Percentiles rank a stretch among this genome's conserved stretches.
These are phyloP conservation scores for Parazoanthus atlanticus DNA, from an alignment of 92 coral and sea anemone genomes.

Conservation along the genomic window DNA sequence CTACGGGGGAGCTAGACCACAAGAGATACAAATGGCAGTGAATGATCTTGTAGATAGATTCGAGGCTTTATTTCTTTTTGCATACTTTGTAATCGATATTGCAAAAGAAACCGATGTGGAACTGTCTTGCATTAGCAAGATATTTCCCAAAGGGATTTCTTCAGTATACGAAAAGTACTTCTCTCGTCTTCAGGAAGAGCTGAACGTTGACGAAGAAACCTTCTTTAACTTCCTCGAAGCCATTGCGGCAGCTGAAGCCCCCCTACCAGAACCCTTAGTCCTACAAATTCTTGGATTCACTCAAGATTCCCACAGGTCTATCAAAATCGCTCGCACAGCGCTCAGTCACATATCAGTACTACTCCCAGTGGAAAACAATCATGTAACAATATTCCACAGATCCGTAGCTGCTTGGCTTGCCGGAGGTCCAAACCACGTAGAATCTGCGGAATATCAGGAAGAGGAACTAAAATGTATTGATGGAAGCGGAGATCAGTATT, in stretches of 20 bases:
- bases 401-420: constrained; percentile 10
- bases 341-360: neutral
- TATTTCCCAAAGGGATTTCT: constrained; percentile 33
- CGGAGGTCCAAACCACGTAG: neutral
- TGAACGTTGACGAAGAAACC: neutral
- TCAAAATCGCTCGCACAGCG: neutral
- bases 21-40: neutral
- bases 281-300: constrained; percentile 10
- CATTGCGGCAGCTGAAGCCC: neutral
- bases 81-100: constrained; percentile 20
- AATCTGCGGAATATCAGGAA: neutral
- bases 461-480: neutral
- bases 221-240: constrained; percentile 29
- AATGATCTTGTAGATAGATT: neutral
- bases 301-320: constrained; percentile 15
- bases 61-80: constrained; percentile 34
- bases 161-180: constrained; percentile 48
- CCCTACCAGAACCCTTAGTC: constrained; percentile 1
- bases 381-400: constrained; percentile 12
- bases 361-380: neutral
- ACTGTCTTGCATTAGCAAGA: neutral
- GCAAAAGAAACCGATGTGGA: neutral
- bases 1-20: neutral
- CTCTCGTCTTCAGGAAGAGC: constrained; percentile 23
- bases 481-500: too few relatives aligned